Evolutionary conservation across 2,797 vertebrate species (phyloP).

Genomic region (Gastrophryne carolinensis): DNA sequence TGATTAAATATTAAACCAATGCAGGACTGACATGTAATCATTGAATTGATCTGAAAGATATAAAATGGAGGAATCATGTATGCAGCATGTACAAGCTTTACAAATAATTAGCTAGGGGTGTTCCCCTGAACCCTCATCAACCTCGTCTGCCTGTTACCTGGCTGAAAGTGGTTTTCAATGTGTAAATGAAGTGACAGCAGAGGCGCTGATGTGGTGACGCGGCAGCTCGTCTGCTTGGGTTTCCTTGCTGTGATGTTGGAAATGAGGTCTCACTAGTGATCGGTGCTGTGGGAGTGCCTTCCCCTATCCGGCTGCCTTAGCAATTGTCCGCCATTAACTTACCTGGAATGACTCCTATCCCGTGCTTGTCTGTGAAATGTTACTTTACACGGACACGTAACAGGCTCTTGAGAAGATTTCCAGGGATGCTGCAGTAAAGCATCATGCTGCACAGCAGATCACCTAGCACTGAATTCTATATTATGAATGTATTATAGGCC

Average conservation of each 20-base stretch:
- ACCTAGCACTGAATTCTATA: no score
- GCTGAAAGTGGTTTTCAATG: not conserved
- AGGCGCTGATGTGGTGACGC: not conserved
- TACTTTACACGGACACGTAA: not conserved
- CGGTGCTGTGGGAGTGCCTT: not conserved
- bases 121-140: not conserved
- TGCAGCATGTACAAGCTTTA: no score
- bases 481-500: no score
- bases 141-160: not conserved
- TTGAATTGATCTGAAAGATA: no score
- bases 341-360: constrained; percentile 9
- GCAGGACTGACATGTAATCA: no score
- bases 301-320: not conserved
- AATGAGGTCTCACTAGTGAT: not conserved
- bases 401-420: not conserved
- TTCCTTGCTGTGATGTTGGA: not conserved
- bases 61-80: no score
- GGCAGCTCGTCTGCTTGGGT: not conserved
- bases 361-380: not conserved
- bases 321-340: not conserved
- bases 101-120: not conserved
- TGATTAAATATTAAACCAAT: no score
- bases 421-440: not conserved
- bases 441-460: no score
- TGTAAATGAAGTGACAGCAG: not conserved